Base-by-base conservation (phyloP, 2,113 vertebrate genomes). In the Clupea harengus region DNA sequence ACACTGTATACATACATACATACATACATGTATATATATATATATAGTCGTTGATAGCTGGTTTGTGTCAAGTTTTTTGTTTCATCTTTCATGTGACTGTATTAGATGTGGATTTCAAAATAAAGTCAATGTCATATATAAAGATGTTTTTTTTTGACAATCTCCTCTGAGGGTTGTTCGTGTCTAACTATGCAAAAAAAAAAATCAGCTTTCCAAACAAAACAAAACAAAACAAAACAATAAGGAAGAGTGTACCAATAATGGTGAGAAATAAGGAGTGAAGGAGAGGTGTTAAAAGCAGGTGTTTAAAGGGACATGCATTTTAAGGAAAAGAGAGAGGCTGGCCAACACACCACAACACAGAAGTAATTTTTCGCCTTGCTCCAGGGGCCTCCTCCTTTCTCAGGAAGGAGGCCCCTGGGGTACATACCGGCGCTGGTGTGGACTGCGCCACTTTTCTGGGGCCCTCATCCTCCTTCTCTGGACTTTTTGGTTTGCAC, bases 351-450 rank as follows among this genome's bases (percentile, higher is more conserved):
- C 64, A 72, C 2, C 20, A 64, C 60, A 64, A 6, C 22, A 64
- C 60, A 64, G 20, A 25, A 0, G 32, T 10, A 13, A 72, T 28
- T 1, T 0, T 72, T 4, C 2, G n/a, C 25, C 25, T 32, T 7
- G 0, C 8, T 13, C 64, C 64, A 72, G 64, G 2, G 64, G 64
- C 25, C n/a, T 28, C 25, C 64, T 32, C 64, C 25, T 72, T 72
- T 10, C 25, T 32, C 18, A 72, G 7, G 25, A 11, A 8, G 25
- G 64, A 72, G 64, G 54, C 45, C 81, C 39, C 84, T 39, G 25
- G 52, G 85, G 64, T 89, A 94, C 94, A 87, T 94, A 94, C 93
- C 93, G 82, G 87, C 87, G 93, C 92, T 44, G 91, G 89, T 83
- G 86, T 86, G 88, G 90, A 89, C 86, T 91, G 82, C 87, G 18